Percentiles rank a stretch among this genome's conserved stretches.
These are phyloP conservation scores for Papilio aristodemus DNA, from an alignment of 1,140 invertebrate genomes.

Conservation along the genomic window DNA sequence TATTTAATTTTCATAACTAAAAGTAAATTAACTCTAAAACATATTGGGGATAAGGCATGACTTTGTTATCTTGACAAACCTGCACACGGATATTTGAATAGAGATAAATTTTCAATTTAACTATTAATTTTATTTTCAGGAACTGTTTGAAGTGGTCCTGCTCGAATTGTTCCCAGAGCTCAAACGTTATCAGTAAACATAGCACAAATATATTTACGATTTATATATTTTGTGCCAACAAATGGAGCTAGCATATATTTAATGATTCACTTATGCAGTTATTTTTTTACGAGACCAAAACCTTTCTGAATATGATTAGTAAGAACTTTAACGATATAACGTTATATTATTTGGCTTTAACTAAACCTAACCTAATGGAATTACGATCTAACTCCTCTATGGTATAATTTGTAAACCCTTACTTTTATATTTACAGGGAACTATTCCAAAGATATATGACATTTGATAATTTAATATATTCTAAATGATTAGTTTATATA, in stretches of 20 bases:
- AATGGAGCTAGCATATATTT: constrained; percentile 7
- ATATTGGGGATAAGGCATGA: too few relatives aligned
- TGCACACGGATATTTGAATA: too few relatives aligned
- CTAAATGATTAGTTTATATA: neutral
- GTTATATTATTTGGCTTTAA: constrained; percentile 18
- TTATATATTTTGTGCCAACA: neutral
- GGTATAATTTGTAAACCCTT: constrained; percentile 4
- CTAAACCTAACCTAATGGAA: neutral
- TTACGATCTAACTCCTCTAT: neutral
- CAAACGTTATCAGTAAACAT: constrained; percentile 73
- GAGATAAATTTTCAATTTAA: neutral
- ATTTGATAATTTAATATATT: constrained; percentile 13
- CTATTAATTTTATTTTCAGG: constrained; percentile 80
- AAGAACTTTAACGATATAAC: neutral
- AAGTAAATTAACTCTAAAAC: too few relatives aligned
- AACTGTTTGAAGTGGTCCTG: constrained; percentile 87
- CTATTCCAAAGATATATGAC: constrained; percentile 22
- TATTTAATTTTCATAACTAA: too few relatives aligned
- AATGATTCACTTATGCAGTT: too few relatives aligned
- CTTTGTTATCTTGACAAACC: too few relatives aligned
- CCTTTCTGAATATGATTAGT: neutral
- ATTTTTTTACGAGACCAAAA: neutral
- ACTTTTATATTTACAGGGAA: constrained; percentile 8
- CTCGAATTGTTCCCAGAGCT: constrained; percentile 89
- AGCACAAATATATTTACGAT: constrained; percentile 35